Percentiles rank a stretch among this genome's conserved stretches.
phyloP scores from a whole-genome alignment of 2,888 invertebrate species.

The Gymnocheta viridis region DNA sequence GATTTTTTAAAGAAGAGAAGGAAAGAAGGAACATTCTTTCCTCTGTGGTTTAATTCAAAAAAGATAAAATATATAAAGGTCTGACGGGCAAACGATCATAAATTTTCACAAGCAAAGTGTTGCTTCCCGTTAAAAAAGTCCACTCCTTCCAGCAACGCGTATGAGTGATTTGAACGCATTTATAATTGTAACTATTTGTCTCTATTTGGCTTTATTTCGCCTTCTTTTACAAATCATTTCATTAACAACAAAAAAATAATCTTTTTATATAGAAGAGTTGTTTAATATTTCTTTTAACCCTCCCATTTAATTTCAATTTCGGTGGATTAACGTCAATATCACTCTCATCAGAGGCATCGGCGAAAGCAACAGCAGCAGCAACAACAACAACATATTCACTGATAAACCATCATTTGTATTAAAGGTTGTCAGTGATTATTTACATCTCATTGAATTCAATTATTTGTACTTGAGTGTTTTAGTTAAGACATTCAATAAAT shows the following conservation, averaged over 20 bases:
- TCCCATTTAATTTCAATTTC: conserved; percentile 42
- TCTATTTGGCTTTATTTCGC: conserved; percentile 33
- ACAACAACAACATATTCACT: conserved; percentile 23
- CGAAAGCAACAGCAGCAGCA: not conserved
- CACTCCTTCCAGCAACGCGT: conserved; percentile 1
- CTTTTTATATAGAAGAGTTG: conserved; percentile 50
- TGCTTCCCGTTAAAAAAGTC: conserved; percentile 1
- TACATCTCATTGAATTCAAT: conserved; percentile 72
- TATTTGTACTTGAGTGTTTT: conserved; percentile 65
- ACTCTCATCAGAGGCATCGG: conserved; percentile 24
- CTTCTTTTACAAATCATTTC: conserved; percentile 29
- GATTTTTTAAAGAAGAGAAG: not conserved
- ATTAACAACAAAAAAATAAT: conserved; percentile 8
- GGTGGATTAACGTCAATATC: conserved; percentile 50
- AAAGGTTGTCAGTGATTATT: conserved; percentile 68
- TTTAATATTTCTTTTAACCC: conserved; percentile 27
- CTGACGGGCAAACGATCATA: conserved; percentile 39
- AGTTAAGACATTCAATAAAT: conserved; percentile 68
- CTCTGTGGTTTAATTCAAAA: conserved; percentile 41
- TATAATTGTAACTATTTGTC: conserved; percentile 54
- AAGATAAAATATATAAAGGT: conserved; percentile 12
- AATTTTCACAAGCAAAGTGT: conserved; percentile 25
- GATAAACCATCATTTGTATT: conserved; percentile 48
- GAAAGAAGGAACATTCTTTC: not conserved
- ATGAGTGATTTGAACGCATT: conserved; percentile 55